Evolutionary conservation across 2,113 vertebrate species (phyloP).

Genomic region (Lagenorhynchus albirostris): DNA sequence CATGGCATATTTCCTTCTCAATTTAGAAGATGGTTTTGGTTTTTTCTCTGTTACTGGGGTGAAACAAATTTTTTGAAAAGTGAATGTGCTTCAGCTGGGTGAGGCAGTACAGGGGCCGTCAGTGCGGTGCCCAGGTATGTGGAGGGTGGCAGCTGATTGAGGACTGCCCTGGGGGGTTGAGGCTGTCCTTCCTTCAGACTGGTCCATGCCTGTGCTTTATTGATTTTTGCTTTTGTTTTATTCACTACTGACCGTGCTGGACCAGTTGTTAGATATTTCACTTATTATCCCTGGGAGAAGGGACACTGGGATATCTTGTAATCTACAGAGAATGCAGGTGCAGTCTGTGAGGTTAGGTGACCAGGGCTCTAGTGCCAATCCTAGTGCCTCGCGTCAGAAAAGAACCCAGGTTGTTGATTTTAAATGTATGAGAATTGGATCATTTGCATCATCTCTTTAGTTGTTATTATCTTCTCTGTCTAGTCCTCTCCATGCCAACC

Average conservation of each 20-base stretch:
- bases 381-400: neutral
- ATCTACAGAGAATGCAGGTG: neutral
- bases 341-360: neutral
- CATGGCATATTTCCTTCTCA: neutral
- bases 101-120: neutral
- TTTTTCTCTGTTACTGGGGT: neutral
- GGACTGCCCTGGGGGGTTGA: neutral
- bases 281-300: neutral
- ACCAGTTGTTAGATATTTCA: neutral
- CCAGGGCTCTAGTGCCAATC: neutral
- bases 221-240: neutral
- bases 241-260: neutral
- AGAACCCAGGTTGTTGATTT: neutral
- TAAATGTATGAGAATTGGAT: neutral
- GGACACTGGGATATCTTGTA: neutral
- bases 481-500: neutral
- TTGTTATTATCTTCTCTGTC: neutral
- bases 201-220: neutral
- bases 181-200: neutral
- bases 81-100: neutral
- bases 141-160: neutral
- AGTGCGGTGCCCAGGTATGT: fast-evolving
- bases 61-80: neutral
- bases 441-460: neutral
- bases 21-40: neutral